Percentiles rank a stretch among this genome's conserved stretches.
Evolutionary conservation across 2,797 vertebrate species (phyloP).

Genomic region (Cercopithecus mitis): DNA sequence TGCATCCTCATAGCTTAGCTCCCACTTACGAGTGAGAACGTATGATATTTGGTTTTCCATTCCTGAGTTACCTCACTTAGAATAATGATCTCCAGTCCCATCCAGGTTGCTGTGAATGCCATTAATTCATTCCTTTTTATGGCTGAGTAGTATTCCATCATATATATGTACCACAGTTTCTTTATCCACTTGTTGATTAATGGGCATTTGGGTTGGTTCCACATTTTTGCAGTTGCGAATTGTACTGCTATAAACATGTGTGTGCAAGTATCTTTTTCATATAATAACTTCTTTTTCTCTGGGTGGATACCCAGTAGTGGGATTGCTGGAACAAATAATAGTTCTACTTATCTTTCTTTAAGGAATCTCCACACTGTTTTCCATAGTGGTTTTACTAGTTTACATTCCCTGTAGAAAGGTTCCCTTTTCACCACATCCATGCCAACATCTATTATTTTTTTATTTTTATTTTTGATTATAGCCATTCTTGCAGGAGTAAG

Average conservation of each 20-base stretch:
- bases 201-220: background rate
- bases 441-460: background rate
- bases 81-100: background rate
- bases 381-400: background rate
- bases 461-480: background rate
- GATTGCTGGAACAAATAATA: background rate
- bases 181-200: background rate
- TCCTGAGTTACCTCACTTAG: background rate
- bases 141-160: background rate
- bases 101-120: background rate
- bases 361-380: background rate
- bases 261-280: background rate
- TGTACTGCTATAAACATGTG: background rate
- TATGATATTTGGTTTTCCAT: background rate
- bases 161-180: background rate
- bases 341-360: background rate
- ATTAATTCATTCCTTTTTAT: background rate
- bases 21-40: background rate
- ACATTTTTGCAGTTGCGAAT: background rate
- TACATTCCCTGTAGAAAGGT: background rate
- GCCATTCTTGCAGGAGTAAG: background rate
- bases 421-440: background rate
- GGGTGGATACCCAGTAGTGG: background rate
- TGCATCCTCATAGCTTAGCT: background rate
- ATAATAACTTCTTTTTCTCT: background rate